Evolutionary conservation across 1,140 invertebrate species (phyloP).

Genomic region (Eriocheir sinensis): DNA sequence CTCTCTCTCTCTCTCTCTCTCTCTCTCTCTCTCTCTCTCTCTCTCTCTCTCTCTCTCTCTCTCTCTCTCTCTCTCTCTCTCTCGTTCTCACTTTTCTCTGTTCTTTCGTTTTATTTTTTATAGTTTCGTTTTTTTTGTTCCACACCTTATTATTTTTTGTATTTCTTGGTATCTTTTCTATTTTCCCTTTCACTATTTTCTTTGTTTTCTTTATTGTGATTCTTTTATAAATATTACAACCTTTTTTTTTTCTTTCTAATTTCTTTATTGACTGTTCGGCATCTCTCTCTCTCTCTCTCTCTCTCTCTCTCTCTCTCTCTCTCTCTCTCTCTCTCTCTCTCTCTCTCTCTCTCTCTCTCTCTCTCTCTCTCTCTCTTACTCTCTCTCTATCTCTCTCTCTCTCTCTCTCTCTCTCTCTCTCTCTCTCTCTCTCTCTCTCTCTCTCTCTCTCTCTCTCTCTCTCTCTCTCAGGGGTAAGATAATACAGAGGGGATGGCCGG

Average conservation of each 20-base stretch:
- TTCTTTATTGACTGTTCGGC: too few species aligned
- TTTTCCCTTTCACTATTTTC: too few species aligned
- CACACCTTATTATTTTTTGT: too few species aligned
- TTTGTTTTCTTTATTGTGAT: too few species aligned
- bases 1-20: not conserved
- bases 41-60: not conserved
- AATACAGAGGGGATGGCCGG: not conserved
- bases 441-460: constrained; percentile 48
- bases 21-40: not conserved
- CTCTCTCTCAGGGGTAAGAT: constrained; percentile 41
- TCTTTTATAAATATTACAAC: too few species aligned
- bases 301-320: not conserved
- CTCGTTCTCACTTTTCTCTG: not conserved
- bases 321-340: not conserved
- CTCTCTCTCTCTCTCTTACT: not conserved
- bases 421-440: constrained; percentile 54
- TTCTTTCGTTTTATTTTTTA: too few species aligned
- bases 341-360: not conserved
- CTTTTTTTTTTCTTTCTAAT: too few species aligned
- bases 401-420: not conserved
- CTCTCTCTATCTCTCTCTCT: not conserved
- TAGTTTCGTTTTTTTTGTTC: too few species aligned
- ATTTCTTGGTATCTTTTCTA: too few species aligned
- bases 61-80: not conserved
- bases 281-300: not conserved